These are phyloP conservation scores for Heliconius hewitsoni DNA, from an alignment of 1,140 invertebrate genomes.

Conservation along the genomic window DNA sequence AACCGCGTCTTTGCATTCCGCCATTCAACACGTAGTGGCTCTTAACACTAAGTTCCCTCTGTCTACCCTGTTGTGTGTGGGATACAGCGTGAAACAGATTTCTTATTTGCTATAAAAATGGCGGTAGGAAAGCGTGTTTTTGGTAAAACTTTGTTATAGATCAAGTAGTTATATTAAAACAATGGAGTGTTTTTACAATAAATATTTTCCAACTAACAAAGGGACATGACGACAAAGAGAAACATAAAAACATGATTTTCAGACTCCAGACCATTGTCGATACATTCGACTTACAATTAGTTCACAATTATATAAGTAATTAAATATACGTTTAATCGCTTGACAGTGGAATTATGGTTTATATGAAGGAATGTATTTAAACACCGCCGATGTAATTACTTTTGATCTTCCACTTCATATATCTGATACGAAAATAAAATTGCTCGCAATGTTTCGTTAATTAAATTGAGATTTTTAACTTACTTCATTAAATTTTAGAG, in stretches of 20 bases:
- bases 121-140: not conserved
- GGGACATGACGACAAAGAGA: not conserved
- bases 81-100: not conserved
- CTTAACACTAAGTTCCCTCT: too few relatives aligned
- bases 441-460: slow-evolving; percentile 60
- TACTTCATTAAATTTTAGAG: slow-evolving; percentile 25
- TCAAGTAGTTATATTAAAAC: not conserved
- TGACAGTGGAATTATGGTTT: slow-evolving; percentile 47
- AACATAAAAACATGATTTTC: not conserved
- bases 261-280: not conserved
- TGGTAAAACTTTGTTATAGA: not conserved
- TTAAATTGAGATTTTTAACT: slow-evolving; percentile 62
- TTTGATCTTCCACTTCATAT: slow-evolving; percentile 58
- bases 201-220: too few relatives aligned
- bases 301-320: slow-evolving; percentile 37
- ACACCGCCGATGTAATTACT: slow-evolving; percentile 66
- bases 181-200: too few relatives aligned
- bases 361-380: slow-evolving; percentile 56
- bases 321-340: slow-evolving; percentile 34
- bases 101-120: not conserved
- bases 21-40: too few relatives aligned
- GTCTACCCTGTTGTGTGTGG: too few relatives aligned
- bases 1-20: too few relatives aligned
- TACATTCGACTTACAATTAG: slow-evolving; percentile 16
- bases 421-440: slow-evolving; percentile 69